A percentile compares a stretch with the other conserved stretches of the same genome.
Conservation (phyloP, 1,140 invertebrate species). For the Achroia grisella region DNA sequence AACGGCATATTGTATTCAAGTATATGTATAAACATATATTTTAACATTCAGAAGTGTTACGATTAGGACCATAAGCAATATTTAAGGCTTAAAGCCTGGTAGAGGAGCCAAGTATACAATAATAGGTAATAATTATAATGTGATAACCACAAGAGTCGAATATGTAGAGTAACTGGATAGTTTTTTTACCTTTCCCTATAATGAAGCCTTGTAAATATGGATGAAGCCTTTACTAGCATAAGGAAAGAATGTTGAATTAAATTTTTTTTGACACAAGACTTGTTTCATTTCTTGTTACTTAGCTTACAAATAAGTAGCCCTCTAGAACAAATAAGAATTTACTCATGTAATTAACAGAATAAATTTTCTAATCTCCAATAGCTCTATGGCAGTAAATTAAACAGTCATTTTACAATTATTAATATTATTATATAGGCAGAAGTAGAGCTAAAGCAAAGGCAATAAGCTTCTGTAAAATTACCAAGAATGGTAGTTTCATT, state of each 20-base stretch:
- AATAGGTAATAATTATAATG: constrained; percentile 29
- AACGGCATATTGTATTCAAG: constrained; percentile 24
- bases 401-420: too few species aligned
- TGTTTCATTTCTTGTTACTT: too few species aligned
- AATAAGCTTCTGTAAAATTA: too few species aligned
- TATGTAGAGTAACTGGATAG: constrained; percentile 51
- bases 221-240: constrained; percentile 67
- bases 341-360: too few species aligned
- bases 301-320: too few species aligned
- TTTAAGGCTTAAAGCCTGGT: constrained; percentile 10
- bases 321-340: too few species aligned
- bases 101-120: constrained; percentile 52
- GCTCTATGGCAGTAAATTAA: too few species aligned
- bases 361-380: too few species aligned
- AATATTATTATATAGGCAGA: too few species aligned
- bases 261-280: constrained; percentile 45
- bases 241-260: constrained; percentile 67
- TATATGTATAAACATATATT: constrained; percentile 11
- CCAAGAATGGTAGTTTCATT: too few species aligned
- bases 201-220: constrained; percentile 71
- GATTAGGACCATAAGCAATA: constrained; percentile 1
- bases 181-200: constrained; percentile 69
- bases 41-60: neutral
- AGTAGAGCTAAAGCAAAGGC: too few species aligned
- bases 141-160: constrained; percentile 46